Evolutionary conservation across 2,113 vertebrate genomes (phyloP), one percentile per base, ranked within the genome.

Genomic region (Menidia beryllina): DNA sequence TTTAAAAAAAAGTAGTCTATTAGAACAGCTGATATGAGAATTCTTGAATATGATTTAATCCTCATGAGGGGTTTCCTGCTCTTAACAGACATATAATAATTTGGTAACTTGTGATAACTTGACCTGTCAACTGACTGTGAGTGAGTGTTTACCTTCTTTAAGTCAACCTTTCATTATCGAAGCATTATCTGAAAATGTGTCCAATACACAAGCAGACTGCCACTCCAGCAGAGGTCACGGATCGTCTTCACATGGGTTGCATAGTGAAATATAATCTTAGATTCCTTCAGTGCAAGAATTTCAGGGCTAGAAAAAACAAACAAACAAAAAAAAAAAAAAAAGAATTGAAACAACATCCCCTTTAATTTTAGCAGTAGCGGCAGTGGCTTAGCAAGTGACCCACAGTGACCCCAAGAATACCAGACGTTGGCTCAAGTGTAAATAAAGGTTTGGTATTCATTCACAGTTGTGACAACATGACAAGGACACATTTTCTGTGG

Each of bases 391-490:
- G 75, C 68, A 58, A 77, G 59, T 89, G 90, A 92, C 88, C 89
- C 77, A 10, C 38, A 34, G 59, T 78, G 88, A 90, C 87, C 90
- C 49, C 67, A 2, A 12, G 78, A 86, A 91, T 90, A 83, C 86
- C 90, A 89, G 86, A 86, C 80, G 20, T 11, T n/a, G 88, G 47
- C 79, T 82, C 64, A 60, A 74, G 88, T 88, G 87, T 89, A 92
- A 91, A 89, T 89, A 90, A 89, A 88, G 85, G 64, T 83, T 80
- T 84, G 86, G 75, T 50, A 83, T 88, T 88, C 67, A 81, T 79
- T 82, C 66, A 76, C 56, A 72, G 77, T 72, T 27, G 71, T 79
- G 77, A 68, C 84, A 79, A 56, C 52, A 61, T 54, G 69, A 81
- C 83, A 85, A 83, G 86, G 83, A 84, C 70, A 65, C 54, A 66